phyloP scores from a whole-genome alignment of 2,888 invertebrate species.

The Polydesmus complanatus region DNA sequence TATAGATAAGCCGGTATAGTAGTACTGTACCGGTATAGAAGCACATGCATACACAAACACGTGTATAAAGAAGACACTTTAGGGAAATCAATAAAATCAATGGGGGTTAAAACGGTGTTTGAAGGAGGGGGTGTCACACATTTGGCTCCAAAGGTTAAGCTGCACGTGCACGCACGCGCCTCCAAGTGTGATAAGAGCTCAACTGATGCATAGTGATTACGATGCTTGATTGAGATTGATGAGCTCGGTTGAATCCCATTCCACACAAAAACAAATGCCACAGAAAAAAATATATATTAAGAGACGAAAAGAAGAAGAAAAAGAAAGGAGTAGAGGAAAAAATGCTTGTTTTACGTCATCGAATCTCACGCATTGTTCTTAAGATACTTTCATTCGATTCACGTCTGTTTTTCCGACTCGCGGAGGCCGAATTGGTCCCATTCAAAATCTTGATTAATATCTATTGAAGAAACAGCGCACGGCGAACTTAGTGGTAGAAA shows the following conservation, averaged over 20 bases:
- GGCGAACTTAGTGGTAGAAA: no score
- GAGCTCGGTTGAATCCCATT: not conserved
- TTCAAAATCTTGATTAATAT: no score
- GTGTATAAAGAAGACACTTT: not conserved
- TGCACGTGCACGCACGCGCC: not conserved
- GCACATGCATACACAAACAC: not conserved
- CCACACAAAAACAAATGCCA: no score
- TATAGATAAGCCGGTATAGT: not conserved
- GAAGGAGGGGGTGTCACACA: not conserved
- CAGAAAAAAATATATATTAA: no score
- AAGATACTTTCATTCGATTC: no score
- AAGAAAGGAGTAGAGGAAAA: not conserved
- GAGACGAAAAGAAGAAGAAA: not conserved
- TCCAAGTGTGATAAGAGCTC: not conserved
- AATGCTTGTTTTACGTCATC: no score
- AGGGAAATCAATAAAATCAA: not conserved
- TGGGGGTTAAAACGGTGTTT: not conserved
- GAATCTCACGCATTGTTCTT: no score
- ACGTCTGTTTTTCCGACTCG: no score
- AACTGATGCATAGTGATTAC: not conserved
- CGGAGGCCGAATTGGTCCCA: no score
- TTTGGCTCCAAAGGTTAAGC: not conserved
- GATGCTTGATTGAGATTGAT: not conserved
- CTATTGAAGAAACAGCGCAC: no score
- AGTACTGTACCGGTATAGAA: not conserved